Percentiles rank a stretch among this genome's conserved stretches.
These are phyloP conservation scores for Megaptera novaeangliae DNA, from an alignment of 2,113 vertebrate species.

Conservation along the genomic window DNA sequence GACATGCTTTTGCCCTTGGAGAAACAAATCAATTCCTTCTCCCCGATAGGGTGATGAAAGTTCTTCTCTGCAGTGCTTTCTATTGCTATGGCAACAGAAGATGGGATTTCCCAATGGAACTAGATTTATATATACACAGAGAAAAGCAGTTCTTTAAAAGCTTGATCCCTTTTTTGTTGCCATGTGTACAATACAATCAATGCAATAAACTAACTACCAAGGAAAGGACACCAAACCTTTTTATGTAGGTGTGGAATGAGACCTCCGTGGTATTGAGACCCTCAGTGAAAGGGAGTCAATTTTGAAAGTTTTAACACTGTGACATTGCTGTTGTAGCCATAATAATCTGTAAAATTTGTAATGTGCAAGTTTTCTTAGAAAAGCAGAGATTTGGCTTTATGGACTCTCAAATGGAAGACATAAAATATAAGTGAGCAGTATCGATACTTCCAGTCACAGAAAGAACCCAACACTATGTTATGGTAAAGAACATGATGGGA, in stretches of 20 bases:
- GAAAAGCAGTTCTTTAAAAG: slow-evolving; percentile 51
- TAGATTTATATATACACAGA: slow-evolving; percentile 37
- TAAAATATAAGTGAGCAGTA: background rate
- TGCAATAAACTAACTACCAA: background rate
- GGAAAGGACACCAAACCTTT: background rate
- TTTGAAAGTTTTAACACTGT: slow-evolving; percentile 36
- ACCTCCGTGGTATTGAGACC: background rate
- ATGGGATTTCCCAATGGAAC: slow-evolving; percentile 57
- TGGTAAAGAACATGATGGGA: background rate
- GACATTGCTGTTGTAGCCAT: background rate
- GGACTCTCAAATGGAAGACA: background rate
- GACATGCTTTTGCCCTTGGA: slow-evolving; percentile 25
- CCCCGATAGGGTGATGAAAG: slow-evolving; percentile 5
- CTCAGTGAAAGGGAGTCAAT: background rate
- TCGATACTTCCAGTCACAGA: background rate
- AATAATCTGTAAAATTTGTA: background rate
- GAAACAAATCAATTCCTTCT: slow-evolving; percentile 65
- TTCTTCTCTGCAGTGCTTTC: slow-evolving; percentile 58
- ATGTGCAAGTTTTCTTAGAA: background rate
- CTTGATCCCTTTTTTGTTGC: slow-evolving; percentile 33
- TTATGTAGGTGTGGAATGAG: background rate
- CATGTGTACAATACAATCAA: background rate
- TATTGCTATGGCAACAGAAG: slow-evolving; percentile 69
- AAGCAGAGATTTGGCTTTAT: background rate
- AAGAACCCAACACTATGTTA: background rate